Evolutionary conservation across 2,113 vertebrate species (phyloP).

Genomic region (Entelurus aequoreus): DNA sequence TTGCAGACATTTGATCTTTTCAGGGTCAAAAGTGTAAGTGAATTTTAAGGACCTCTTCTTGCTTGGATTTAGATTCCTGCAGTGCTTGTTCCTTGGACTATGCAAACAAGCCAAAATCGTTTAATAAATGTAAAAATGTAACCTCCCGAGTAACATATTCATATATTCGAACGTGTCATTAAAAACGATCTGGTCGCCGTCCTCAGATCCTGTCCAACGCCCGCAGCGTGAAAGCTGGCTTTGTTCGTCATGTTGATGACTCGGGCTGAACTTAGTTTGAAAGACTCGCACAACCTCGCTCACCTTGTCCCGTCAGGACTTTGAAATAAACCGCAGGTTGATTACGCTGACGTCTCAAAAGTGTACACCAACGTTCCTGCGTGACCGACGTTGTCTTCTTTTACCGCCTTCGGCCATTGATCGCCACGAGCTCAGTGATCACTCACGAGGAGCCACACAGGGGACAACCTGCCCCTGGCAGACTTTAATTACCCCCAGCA

Average conservation of each 20-base stretch:
- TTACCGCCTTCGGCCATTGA: constrained; percentile 37
- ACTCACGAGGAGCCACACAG: constrained; percentile 26
- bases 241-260: neutral
- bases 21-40: no score
- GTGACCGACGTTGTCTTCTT: constrained; percentile 7
- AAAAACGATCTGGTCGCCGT: no score
- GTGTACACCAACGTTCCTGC: neutral
- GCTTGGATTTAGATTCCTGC: no score
- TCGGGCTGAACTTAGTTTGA: neutral
- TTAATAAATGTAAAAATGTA: no score
- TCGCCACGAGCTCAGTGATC: constrained; percentile 23
- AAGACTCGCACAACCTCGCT: neutral
- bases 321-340: neutral
- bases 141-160: no score
- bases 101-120: no score
- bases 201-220: no score
- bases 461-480: constrained; percentile 9
- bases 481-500: constrained; percentile 35
- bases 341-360: neutral
- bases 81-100: no score
- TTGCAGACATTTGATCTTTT: no score
- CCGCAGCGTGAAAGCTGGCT: neutral
- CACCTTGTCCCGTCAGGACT: constrained; percentile 3
- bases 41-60: no score
- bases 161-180: no score